phyloP scores from a whole-genome alignment of 2,888 invertebrate species.

The Eutolmus rufibarbis region DNA sequence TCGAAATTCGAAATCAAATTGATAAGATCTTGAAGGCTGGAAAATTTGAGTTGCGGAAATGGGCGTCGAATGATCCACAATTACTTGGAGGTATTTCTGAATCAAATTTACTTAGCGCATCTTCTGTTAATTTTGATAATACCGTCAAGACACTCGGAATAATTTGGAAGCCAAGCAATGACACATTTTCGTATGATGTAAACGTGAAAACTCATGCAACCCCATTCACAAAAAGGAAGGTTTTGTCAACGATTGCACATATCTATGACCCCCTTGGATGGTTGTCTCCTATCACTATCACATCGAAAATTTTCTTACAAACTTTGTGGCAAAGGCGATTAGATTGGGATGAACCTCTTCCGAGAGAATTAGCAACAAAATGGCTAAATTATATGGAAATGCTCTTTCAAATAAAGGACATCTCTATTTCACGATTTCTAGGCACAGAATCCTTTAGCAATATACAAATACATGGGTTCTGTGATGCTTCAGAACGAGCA shows the following conservation, averaged over 20 bases:
- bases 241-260: background rate
- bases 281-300: background rate
- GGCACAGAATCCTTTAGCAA: background rate
- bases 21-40: background rate
- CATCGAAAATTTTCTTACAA: background rate
- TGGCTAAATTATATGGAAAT: background rate
- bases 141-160: background rate
- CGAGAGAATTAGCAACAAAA: background rate
- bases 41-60: background rate
- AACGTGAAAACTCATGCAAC: background rate
- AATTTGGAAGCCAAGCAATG: background rate
- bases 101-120: background rate
- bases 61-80: background rate
- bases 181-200: background rate
- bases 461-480: background rate
- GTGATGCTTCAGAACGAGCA: background rate
- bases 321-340: background rate
- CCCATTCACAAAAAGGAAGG: background rate
- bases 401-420: background rate
- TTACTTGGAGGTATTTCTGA: background rate
- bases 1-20: background rate
- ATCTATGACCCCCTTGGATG: slow-evolving; percentile 4
- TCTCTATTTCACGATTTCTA: background rate
- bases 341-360: background rate
- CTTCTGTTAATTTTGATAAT: background rate